Evolutionary conservation across 2,113 vertebrate species (phyloP).

Genomic region (Prunella himalayana): DNA sequence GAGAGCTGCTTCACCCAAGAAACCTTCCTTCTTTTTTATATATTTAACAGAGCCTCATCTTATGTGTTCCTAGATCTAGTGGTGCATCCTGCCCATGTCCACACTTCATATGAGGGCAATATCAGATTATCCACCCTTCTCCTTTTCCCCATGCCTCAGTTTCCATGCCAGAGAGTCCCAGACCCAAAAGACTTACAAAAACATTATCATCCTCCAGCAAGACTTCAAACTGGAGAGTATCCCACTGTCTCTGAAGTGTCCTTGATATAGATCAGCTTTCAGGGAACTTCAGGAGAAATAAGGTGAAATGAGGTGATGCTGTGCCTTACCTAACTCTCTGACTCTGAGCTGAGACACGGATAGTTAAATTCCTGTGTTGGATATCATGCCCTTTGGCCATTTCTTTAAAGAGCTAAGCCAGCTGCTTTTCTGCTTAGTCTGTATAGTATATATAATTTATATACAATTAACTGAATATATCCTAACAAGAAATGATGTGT

Average conservation of each 20-base stretch:
- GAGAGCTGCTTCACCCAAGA: not conserved
- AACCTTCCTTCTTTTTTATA: not conserved
- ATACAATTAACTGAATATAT: not conserved
- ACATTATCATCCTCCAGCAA: not conserved
- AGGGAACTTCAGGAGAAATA: not conserved
- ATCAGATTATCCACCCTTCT: not conserved
- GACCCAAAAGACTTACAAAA: not conserved
- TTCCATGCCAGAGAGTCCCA: not conserved
- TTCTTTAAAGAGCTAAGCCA: not conserved
- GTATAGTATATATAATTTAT: not conserved
- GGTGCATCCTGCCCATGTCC: accelerated
- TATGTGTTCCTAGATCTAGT: not conserved
- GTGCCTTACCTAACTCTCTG: not conserved
- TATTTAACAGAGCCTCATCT: not conserved
- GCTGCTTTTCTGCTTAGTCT: not conserved
- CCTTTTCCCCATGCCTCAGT: not conserved
- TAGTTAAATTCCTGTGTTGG: not conserved
- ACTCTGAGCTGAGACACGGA: not conserved
- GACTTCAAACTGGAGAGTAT: not conserved
- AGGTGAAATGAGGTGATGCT: not conserved
- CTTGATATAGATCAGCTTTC: not conserved
- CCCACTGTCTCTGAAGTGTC: not conserved
- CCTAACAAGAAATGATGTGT: not conserved
- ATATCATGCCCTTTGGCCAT: not conserved
- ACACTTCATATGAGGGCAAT: not conserved